Evolutionary conservation across 2,888 invertebrate species (phyloP).

Genomic region (Lochmaea capreae): DNA sequence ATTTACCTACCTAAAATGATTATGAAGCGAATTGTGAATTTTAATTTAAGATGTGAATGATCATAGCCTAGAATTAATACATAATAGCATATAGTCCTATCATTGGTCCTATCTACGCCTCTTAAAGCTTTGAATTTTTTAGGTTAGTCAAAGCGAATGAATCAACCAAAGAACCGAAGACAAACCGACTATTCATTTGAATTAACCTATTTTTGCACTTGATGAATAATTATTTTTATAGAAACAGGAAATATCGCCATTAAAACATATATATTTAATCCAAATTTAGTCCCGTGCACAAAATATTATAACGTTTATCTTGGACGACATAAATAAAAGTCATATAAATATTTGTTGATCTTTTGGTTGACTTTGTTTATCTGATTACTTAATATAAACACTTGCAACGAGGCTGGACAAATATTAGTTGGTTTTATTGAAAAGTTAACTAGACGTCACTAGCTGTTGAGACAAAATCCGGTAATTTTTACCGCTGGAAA

Average conservation of each 20-base stretch:
- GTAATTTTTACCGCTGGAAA: neutral
- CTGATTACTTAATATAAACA: neutral
- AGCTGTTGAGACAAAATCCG: neutral
- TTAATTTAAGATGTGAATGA: neutral
- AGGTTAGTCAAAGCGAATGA: neutral
- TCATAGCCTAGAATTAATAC: neutral
- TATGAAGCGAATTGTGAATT: neutral
- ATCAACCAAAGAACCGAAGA: neutral
- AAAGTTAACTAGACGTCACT: constrained; percentile 1
- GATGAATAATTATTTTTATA: neutral
- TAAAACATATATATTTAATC: neutral
- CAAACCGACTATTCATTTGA: too few species aligned
- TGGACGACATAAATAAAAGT: neutral
- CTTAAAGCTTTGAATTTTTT: neutral
- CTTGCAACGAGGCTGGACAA: neutral
- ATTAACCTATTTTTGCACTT: too few species aligned
- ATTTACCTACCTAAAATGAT: neutral
- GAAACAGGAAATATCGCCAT: neutral
- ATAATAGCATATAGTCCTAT: too few species aligned
- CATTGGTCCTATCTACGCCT: too few species aligned
- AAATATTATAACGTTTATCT: neutral
- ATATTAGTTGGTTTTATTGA: constrained; percentile 8
- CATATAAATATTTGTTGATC: constrained; percentile 3
- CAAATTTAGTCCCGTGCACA: neutral
- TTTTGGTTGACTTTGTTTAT: constrained; percentile 10